Evolutionary conservation across 2,797 vertebrate species (phyloP), one percentile per base, ranked within the genome.

Genomic region (Enteromius treurensis): DNA sequence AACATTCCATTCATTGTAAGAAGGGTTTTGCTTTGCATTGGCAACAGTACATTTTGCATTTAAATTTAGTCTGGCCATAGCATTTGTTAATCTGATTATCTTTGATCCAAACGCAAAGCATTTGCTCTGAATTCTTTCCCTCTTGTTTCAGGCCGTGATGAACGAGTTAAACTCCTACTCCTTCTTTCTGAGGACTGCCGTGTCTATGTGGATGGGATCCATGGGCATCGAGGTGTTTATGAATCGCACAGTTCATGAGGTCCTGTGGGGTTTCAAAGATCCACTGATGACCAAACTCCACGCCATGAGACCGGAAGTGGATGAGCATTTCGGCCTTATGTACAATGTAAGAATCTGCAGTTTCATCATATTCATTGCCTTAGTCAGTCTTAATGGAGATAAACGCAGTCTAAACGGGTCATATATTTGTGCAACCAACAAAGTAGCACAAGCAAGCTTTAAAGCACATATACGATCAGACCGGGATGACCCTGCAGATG

Each of bases 251-350:
- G 92, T 96, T 55, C 93, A 96, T 6, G 95, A 96, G 89, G 37
- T 95, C 9, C 87, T 96, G 29, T 96, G 95, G 95, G 95, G 95
- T 85, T 96, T 95, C 88, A 93, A 95, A 85, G 93, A 96, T 88
- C 95, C 95, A 0, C 87, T 96, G 8, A 92, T 96, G 73, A 4
- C 91, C 14, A 93, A 92, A 69, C 0, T 96, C 78, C 93, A 94
- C 74, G 0, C 3, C 77, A 0, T 95, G 80, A 94, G 90, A 86
- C 93, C 94, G 1, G 94, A 95, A 0, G 94, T 96, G 77, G 94
- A 95, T 0, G 94, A 95, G 45, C 64, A 92, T 75, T 96, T 96
- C 73, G 95, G 95, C 53, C 91, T 96, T 47, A 95, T 96, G 95
- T 95, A 94, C 92, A 95, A 96, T 92, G 95, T 96, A 86, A 88